Evolutionary conservation across 2,797 vertebrate species (phyloP).

Genomic region (Allenopithecus nigroviridis): DNA sequence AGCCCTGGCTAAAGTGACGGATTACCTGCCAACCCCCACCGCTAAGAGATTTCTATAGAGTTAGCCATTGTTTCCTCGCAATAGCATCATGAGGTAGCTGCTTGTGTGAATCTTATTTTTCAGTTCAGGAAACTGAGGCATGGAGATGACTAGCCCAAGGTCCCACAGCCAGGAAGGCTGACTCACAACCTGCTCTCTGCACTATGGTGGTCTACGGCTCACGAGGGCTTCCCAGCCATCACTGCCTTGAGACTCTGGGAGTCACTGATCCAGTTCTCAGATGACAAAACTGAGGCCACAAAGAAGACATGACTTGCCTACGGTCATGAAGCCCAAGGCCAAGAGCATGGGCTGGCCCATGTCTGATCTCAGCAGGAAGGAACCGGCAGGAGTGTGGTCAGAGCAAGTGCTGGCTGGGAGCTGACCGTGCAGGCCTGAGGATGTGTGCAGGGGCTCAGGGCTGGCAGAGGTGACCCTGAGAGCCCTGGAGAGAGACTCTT

Average conservation of each 20-base stretch:
- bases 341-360: background rate
- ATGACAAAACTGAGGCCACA: background rate
- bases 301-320: background rate
- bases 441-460: background rate
- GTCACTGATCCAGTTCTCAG: background rate
- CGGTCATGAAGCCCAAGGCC: background rate
- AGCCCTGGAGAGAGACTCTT: background rate
- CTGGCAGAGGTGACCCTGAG: background rate
- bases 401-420: background rate
- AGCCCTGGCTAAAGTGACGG: background rate
- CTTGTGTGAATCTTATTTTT: background rate
- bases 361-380: background rate
- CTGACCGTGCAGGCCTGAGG: background rate
- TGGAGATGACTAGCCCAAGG: background rate
- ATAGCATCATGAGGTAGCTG: background rate
- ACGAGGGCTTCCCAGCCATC: background rate
- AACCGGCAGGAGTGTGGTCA: background rate
- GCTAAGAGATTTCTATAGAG: background rate
- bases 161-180: background rate
- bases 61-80: background rate
- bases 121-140: background rate
- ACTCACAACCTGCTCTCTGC: background rate
- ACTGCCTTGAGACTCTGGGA: background rate
- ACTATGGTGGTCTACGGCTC: accelerated
- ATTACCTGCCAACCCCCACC: background rate